phyloP scores from a whole-genome alignment of 2,888 invertebrate species.

The Dione vanillae region DNA sequence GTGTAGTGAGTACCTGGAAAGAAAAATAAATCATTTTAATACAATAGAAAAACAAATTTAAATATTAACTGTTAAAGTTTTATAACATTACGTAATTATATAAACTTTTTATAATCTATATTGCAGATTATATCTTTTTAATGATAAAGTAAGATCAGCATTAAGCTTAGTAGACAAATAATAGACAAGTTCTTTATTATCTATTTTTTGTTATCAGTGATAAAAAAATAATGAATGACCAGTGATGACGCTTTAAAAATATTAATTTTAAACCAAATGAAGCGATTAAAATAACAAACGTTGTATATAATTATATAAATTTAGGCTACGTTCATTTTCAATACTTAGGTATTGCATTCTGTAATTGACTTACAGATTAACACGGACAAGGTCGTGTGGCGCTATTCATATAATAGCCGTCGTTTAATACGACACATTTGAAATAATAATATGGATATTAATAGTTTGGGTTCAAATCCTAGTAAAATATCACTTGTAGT shows the following conservation, averaged over 20 bases:
- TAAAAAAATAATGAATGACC: not conserved
- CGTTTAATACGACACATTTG: slow-evolving; percentile 15
- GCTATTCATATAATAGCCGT: slow-evolving; percentile 40
- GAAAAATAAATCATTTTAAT: slow-evolving; percentile 16
- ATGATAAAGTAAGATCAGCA: not conserved
- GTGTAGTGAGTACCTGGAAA: slow-evolving; percentile 34
- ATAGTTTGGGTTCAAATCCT: not conserved
- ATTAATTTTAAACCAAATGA: not conserved
- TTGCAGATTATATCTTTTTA: not conserved
- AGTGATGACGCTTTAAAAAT: not conserved
- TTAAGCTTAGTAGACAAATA: not conserved
- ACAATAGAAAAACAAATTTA: not conserved
- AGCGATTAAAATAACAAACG: not conserved
- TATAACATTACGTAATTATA: not conserved
- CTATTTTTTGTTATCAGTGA: not conserved
- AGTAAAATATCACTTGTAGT: too few species aligned
- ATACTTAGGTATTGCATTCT: slow-evolving; percentile 41
- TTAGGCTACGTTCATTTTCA: not conserved
- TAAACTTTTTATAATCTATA: not conserved
- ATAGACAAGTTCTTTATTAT: not conserved
- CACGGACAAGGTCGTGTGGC: slow-evolving; percentile 47
- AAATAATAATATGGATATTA: not conserved
- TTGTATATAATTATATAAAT: not conserved
- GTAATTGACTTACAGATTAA: slow-evolving; percentile 57
- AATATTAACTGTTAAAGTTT: not conserved